Base-by-base conservation (phyloP, 2,888 invertebrate genomes). In the Griposia aprilina region DNA sequence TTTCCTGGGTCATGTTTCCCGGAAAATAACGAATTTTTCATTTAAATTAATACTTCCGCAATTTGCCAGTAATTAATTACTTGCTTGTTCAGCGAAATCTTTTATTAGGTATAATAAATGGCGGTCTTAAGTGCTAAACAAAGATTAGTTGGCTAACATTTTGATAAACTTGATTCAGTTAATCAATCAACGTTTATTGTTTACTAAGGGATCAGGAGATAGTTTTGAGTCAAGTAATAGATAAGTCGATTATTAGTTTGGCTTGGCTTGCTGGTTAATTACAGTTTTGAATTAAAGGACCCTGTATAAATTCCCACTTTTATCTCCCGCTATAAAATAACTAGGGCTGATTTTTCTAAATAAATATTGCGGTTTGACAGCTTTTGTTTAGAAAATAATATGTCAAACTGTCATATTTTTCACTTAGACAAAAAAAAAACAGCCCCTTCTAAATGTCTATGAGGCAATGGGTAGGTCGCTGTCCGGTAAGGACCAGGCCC, bases 231-330 rank as follows among this genome's bases (percentile, higher is more conserved):
- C 71, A 59, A 62, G 50, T 70, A 55, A 70, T 50, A 62, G 57
- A 48, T 52, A 67, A 77, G 82, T 62, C 66, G 41, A 68, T 80
- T 81, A 81, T 81, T 60, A 77, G 66, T 71, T 81, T 26, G 55
- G 30, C 30, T 57, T 48, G 0, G n/a, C 15, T 57, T 20, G 11
- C 20, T 45, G 20, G n/a, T 57, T 23, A 3, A 74, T 74, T 55
- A 74, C 63, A 72, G 63, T 63, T 80, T 80, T 55, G 15, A 59
- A 48, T 50, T 50, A n/a, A 55, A 55, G 30, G n/a, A 48, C 20
- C 13, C 26, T 36, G 30, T 48, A 36, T 20, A 48, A 5, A 52
- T 7, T 23, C 23, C 10, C 10, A 6, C 0, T 26, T 11, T 4
- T 26, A 66, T 26, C 20, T 66, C 4, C 45, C 6, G 6, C 1